A percentile compares a stretch with the other conserved stretches of the same genome.
These are phyloP conservation scores for Cotesia vestalis DNA, from an alignment of 1,140 invertebrate species.

Conservation along the genomic window DNA sequence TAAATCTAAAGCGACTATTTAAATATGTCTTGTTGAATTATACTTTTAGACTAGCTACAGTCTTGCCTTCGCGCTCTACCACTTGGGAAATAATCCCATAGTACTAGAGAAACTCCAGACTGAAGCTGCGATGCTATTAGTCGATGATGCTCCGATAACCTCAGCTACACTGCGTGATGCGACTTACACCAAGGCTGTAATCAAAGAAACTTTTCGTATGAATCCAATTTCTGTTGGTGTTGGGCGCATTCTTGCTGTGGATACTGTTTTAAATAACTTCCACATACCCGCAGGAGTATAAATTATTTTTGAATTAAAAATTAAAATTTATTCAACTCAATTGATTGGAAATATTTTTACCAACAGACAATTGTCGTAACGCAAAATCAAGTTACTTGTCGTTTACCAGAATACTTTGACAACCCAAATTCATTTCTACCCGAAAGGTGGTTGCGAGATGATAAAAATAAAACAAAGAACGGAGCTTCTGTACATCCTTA, in stretches of 20 bases:
- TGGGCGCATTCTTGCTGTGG: conserved; percentile 79
- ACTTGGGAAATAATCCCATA: conserved; percentile 77
- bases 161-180: conserved; percentile 70
- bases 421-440: conserved; percentile 77
- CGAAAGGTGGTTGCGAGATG: conserved; percentile 76
- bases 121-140: conserved; percentile 72
- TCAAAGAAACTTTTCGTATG: conserved; percentile 87
- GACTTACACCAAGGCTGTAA: conserved; percentile 77
- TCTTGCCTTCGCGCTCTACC: conserved; percentile 82
- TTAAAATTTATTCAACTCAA: conserved; percentile 19
- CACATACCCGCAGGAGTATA: conserved; percentile 85
- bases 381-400: conserved; percentile 84
- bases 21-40: conserved; percentile 30
- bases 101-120: conserved; percentile 77
- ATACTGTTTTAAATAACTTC: conserved; percentile 83
- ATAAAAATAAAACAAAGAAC: conserved; percentile 60
- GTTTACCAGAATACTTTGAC: conserved; percentile 75
- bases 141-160: conserved; percentile 67
- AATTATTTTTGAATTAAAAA: conserved; percentile 31
- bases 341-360: conserved; percentile 19
- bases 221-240: conserved; percentile 85
- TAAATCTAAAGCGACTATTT: conserved; percentile 18
- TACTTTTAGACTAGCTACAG: conserved; percentile 74
- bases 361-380: conserved; percentile 87
- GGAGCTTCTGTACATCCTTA: conserved; percentile 74